phyloP scores from a whole-genome alignment of 23 tunicate genomes.

The Styela plicata region DNA sequence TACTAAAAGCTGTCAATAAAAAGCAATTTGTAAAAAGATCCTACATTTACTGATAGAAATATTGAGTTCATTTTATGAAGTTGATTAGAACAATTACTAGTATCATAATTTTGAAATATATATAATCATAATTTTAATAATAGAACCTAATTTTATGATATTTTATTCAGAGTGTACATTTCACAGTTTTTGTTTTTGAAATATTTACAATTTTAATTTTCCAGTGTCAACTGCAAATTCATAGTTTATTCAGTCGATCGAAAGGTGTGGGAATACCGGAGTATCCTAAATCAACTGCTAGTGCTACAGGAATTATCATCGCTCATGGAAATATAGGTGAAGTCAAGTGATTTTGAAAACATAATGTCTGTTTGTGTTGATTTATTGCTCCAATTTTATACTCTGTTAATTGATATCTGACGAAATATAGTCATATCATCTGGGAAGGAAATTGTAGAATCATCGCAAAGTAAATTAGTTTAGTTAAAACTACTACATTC shows the following conservation, averaged over 20 bases:
- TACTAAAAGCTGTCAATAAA: background rate
- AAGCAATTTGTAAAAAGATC: no score
- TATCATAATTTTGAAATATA: no score
- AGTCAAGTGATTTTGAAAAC: background rate
- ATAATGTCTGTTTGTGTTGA: background rate
- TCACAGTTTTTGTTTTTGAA: no score
- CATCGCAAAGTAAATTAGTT: background rate
- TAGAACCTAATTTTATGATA: no score
- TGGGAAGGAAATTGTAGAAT: no score
- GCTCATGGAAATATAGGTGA: conserved; percentile 96
- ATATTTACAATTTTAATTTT: no score
- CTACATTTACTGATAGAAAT: no score
- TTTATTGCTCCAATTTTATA: background rate
- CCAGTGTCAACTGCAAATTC: conserved; percentile 91
- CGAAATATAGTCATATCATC: background rate
- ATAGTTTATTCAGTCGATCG: conserved; percentile 68
- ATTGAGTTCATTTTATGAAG: no score
- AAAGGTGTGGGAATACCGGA: conserved; percentile 62
- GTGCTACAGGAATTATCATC: conserved; percentile 84
- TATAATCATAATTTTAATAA: no score
- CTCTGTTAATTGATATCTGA: background rate
- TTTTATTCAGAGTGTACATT: no score
- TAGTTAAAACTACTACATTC: background rate
- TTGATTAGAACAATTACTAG: no score
- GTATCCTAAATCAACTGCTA: conserved; percentile 50